Conservation (phyloP, 2,888 invertebrate species). For the Ophion ventricosus region DNA sequence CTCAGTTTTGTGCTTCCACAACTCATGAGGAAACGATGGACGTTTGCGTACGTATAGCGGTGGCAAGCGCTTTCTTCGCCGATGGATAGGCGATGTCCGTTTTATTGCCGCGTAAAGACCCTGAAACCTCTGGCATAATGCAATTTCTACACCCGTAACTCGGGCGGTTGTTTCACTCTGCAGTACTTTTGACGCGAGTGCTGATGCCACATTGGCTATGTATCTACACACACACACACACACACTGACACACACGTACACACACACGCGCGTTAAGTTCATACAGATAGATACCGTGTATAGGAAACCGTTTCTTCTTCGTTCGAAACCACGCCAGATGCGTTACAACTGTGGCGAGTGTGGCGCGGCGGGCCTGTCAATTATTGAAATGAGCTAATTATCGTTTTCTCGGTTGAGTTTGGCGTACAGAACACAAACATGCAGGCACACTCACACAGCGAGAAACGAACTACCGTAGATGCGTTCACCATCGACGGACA, state of each 20-base stretch:
- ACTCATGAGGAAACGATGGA: constrained; percentile 76
- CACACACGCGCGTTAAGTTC: neutral
- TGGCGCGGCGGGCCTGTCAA: constrained; percentile 78
- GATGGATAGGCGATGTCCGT: constrained; percentile 73
- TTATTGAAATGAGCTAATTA: constrained; percentile 83
- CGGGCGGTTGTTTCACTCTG: constrained; percentile 32
- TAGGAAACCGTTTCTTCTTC: constrained; percentile 60
- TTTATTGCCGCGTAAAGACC: constrained; percentile 80
- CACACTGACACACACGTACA: neutral
- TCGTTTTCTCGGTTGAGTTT: constrained; percentile 77
- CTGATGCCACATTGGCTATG: constrained; percentile 20
- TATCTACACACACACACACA: neutral
- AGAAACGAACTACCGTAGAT: constrained; percentile 1
- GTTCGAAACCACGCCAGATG: constrained; percentile 76
- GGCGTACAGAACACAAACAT: constrained; percentile 16
- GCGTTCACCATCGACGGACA: constrained; percentile 71
- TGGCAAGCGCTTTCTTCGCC: constrained; percentile 65
- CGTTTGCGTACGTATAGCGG: constrained; percentile 55
- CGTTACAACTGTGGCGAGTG: constrained; percentile 74
- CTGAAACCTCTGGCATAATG: constrained; percentile 68
- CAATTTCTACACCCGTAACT: constrained; percentile 63
- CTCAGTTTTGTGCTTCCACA: constrained; percentile 57
- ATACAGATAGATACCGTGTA: neutral
- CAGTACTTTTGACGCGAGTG: constrained; percentile 29
- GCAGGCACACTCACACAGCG: neutral